Base-by-base conservation (phyloP, 2,888 invertebrate species). In the Trachelus iudaicus region DNA sequence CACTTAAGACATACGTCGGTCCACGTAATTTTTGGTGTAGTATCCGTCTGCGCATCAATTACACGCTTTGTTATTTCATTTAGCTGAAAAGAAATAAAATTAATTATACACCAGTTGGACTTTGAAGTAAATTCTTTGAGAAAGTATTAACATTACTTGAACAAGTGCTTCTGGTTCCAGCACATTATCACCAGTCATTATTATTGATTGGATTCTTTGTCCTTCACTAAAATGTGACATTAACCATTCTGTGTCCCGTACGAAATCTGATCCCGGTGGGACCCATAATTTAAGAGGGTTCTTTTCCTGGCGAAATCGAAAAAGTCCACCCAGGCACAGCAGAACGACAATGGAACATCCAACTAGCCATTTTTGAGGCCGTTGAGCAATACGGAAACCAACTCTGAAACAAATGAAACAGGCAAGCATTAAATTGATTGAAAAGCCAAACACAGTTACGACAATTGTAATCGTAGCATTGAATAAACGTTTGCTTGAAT, bases 201-300 rank as follows among this genome's bases (percentile, higher is more conserved):
- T 92, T 75, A 95, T 90, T 80, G 92, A 93, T 90, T 96, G 94
- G 23, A 94, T 89, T 81, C 95, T 93, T 86, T 94, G 93, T 13
- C 94, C 94, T 76, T 93, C 94, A 79, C 94, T 94, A 90, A 95
- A 95, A 80, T 94, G 94, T 31, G 93, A 91, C 88, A 95, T 94
- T 79, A 95, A 93, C 96, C 96, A 96, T 85, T 95, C 94, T 6
- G 96, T 95, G 84, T 96, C 95, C 82, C 91, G 89, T 69, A 94
- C 93, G 88, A 95, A 96, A 80, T 95, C 94, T 0, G 96, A 95
- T 71, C 95, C 93, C 71, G 94, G 94, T 15, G 96, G 96, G 34
- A 96, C 94, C 96, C 96, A 96, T 83, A 96, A 91, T 86, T 95
- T 95, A 86, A 96, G 91, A 0, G 96, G 96, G 91, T 95, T 95